A percentile compares a stretch with the other conserved stretches of the same genome.
phyloP scores from a whole-genome alignment of 2,888 invertebrate genomes.

The Drosophila longiperda region DNA sequence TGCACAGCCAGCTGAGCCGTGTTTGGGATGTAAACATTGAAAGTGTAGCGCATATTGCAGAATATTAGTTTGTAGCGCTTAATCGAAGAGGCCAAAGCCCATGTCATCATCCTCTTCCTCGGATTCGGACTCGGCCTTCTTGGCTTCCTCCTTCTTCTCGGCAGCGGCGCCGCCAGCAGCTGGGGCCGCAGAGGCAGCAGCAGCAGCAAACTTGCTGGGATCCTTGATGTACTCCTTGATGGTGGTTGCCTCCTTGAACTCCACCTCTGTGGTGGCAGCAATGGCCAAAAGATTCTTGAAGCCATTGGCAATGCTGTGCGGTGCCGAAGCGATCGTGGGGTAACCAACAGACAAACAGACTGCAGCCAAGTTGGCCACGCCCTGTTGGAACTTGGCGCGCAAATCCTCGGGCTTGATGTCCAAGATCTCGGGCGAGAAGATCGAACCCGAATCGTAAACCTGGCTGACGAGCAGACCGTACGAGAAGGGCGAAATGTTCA shows the following conservation, averaged over 20 bases:
- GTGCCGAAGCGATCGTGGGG: constrained; percentile 98
- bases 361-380: constrained; percentile 97
- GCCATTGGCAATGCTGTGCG: constrained; percentile 98
- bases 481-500: constrained; percentile 99
- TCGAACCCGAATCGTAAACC: constrained; percentile 99
- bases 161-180: constrained; percentile 87
- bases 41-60: constrained; percentile 27
- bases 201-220: constrained; percentile 96
- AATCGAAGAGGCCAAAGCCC: constrained; percentile 98
- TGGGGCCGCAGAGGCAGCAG: constrained; percentile 87
- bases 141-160: constrained; percentile 90
- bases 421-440: constrained; percentile 97
- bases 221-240: constrained; percentile 98
- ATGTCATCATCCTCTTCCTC: constrained; percentile 96
- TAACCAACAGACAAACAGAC: constrained; percentile 97
- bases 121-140: constrained; percentile 91
- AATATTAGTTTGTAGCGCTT: constrained; percentile 81
- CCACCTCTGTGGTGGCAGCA: constrained; percentile 97
- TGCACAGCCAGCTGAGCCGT: constrained; percentile 46
- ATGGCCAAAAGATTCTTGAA: constrained; percentile 99
- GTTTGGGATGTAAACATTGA: constrained; percentile 51
- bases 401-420: constrained; percentile 99
- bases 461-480: constrained; percentile 98
- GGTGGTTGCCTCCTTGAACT: constrained; percentile 96
- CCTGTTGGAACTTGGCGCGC: constrained; percentile 94